These are phyloP conservation scores for Perdix hodgsoniae DNA, from an alignment of 2,797 vertebrate species.

Conservation along the genomic window DNA sequence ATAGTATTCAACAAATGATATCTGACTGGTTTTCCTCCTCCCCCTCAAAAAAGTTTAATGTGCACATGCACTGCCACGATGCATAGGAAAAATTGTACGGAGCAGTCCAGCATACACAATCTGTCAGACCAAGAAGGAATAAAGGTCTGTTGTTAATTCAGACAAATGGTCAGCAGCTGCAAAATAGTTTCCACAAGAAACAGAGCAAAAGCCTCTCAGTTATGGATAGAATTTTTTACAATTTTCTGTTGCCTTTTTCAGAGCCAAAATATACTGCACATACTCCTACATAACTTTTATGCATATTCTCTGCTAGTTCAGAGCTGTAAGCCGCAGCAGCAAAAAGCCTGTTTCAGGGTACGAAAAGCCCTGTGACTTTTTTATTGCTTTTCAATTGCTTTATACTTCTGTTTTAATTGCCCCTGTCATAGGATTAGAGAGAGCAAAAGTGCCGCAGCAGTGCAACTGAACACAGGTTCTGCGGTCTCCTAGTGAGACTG, in stretches of 20 bases:
- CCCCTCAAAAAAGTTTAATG: conserved; percentile 6
- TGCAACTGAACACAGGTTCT: not conserved
- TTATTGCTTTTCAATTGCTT: not conserved
- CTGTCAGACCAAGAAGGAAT: conserved; percentile 76
- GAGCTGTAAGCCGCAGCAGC: not conserved
- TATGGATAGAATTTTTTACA: conserved; percentile 52
- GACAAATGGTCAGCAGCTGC: conserved; percentile 81
- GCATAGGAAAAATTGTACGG: conserved; percentile 63
- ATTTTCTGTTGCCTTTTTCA: conserved; percentile 72
- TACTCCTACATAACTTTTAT: conserved; percentile 8
- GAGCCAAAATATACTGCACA: conserved; percentile 20
- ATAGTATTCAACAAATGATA: not conserved
- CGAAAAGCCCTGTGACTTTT: not conserved
- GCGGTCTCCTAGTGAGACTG: not conserved
- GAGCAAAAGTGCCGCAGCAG: not conserved
- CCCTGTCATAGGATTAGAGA: not conserved
- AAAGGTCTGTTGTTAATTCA: conserved; percentile 81
- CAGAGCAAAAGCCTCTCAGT: conserved; percentile 54
- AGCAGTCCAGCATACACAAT: conserved; percentile 68
- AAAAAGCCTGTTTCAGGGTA: not conserved
- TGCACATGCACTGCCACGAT: conserved; percentile 64
- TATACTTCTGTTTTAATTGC: not conserved
- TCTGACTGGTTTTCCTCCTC: not conserved
- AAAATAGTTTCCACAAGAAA: conserved; percentile 78
- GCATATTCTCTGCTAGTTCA: conserved; percentile 25